A percentile compares a stretch with the other conserved stretches of the same genome.
These are phyloP conservation scores for Trachelus tabidus DNA, from an alignment of 2,888 invertebrate species.

Conservation along the genomic window DNA sequence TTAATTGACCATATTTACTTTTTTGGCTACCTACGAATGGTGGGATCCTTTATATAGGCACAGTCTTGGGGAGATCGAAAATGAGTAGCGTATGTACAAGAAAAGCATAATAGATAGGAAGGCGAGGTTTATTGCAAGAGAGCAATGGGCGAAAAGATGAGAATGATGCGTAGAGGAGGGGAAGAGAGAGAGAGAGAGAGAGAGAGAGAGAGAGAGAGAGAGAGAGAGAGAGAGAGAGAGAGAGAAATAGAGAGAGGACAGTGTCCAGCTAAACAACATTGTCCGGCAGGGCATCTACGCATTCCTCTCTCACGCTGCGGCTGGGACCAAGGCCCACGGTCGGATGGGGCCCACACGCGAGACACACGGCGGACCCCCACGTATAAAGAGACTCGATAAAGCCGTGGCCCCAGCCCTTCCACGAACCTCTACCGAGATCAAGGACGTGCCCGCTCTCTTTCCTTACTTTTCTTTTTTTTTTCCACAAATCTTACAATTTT, in stretches of 20 bases:
- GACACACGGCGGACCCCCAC: constrained; percentile 22
- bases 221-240: neutral
- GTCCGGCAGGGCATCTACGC: constrained; percentile 59
- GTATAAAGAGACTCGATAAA: constrained; percentile 8
- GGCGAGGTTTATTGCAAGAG: neutral
- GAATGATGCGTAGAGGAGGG: neutral
- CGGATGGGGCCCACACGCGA: constrained; percentile 43
- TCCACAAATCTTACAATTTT: neutral
- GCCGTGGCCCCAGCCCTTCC: neutral
- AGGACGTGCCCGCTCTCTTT: neutral
- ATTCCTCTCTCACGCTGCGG: constrained; percentile 64
- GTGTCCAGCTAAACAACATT: constrained; percentile 35
- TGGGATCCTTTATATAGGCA: neutral
- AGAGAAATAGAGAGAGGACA: neutral
- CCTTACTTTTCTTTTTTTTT: neutral
- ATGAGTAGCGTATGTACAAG: neutral
- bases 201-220: neutral
- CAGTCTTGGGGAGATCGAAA: neutral
- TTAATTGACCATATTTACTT: neutral
- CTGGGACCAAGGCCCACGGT: constrained; percentile 32
- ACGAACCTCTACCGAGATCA: neutral
- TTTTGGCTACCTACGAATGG: neutral
- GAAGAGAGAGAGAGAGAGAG: neutral
- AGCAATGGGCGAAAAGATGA: neutral
- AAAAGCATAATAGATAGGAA: neutral